Evolutionary conservation across 2,888 invertebrate genomes (phyloP).

Genomic region (Glyphotaelius pellucidus): DNA sequence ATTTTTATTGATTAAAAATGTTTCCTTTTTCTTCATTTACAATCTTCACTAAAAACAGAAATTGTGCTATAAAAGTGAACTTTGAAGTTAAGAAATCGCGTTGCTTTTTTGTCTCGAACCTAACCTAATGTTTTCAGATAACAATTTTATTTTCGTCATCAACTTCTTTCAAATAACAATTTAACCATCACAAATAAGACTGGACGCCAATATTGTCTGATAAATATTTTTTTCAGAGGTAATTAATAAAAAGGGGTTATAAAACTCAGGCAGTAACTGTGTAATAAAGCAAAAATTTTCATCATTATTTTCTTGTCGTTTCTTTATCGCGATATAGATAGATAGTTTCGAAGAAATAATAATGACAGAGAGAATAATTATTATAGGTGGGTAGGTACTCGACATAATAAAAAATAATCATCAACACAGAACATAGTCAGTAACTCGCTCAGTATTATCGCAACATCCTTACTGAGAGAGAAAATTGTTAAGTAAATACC

Average conservation of each 20-base stretch:
- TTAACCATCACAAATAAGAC: too few relatives aligned
- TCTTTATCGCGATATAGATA: background rate
- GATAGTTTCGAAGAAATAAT: background rate
- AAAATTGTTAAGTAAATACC: background rate
- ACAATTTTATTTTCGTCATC: background rate
- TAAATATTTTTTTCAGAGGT: too few relatives aligned
- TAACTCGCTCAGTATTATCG: background rate
- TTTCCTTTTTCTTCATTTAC: too few relatives aligned
- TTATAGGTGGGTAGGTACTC: background rate
- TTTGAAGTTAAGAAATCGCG: too few relatives aligned
- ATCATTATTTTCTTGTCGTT: background rate
- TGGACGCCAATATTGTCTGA: too few relatives aligned
- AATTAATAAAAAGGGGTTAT: too few relatives aligned
- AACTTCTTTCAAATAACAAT: background rate
- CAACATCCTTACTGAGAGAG: background rate
- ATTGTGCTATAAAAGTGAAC: too few relatives aligned
- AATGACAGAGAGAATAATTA: background rate
- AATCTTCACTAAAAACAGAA: too few relatives aligned
- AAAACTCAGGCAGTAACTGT: too few relatives aligned
- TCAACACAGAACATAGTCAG: too few relatives aligned
- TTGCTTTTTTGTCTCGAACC: too few relatives aligned
- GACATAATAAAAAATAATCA: background rate
- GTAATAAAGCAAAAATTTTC: background rate
- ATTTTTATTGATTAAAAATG: too few relatives aligned
- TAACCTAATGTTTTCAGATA: background rate